Base-by-base conservation (phyloP, 2,888 invertebrate species). In the Ormyrus pomaceus region DNA sequence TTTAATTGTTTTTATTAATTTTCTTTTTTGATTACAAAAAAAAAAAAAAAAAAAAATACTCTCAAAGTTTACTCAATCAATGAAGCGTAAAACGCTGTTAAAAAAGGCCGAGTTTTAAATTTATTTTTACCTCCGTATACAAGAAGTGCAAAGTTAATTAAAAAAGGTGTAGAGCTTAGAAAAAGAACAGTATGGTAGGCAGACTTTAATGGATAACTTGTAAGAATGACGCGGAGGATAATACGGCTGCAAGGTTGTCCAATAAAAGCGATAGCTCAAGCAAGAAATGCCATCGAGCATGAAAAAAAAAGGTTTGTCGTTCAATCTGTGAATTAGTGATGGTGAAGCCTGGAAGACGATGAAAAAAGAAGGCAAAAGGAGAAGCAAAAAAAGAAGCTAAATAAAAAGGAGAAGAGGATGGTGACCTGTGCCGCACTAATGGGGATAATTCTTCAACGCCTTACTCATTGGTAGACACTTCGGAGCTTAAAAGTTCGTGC, bases 401-500 rank as follows among this genome's bases (percentile, higher is more conserved):
- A 46, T n/a, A 8, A 62, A 34, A 45, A 11, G 11, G 70, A 82
- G 80, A 83, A 80, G 69, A 77, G 56, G 71, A 78, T 64, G 74
- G 65, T 56, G 71, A 34, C 34, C 34, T 4, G 34, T 71, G 80
- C 62, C 77, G 59, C 74, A 81, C 83, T 86, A 85, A 86, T 86
- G 83, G 85, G 83, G 83, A 84, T 85, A 86, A 86, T 86, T 85
- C 84, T 83, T 83, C 83, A 84, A 81, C 83, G 80, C 34, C 34
- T 34, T 34, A 34, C 34, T 34, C 34, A 34, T 34, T 34, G 34
- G 34, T 2, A 0, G 34, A 34, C 34, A 4, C 34, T 34, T 34
- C 19, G 19, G 19, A 19, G 19, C 19, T 19, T 19, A 19, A 34
- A 34, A 34, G 34, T 34, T 34, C 34, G 34, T 34, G 34, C 34